A percentile compares a stretch with the other conserved stretches of the same genome.
phyloP scores from a whole-genome alignment of 2,888 invertebrate species.

The Argyresthia goedartella region DNA sequence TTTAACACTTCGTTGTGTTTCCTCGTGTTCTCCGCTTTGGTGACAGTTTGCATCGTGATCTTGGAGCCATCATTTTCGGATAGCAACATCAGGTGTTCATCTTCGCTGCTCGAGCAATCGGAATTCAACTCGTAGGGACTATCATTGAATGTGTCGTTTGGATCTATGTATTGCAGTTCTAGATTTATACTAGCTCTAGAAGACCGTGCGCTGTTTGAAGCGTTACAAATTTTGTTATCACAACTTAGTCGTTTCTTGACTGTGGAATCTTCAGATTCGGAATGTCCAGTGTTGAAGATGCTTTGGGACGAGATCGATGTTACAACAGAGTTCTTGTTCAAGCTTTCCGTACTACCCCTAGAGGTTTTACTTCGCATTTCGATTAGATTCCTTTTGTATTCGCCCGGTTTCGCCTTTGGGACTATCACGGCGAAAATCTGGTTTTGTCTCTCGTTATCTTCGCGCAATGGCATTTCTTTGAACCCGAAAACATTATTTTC shows the following conservation, averaged over 20 bases:
- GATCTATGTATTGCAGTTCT: conserved; percentile 52
- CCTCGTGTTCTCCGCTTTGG: conserved; percentile 26
- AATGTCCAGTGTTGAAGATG: conserved; percentile 41
- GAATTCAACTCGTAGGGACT: conserved; percentile 45
- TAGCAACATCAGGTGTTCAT: conserved; percentile 57
- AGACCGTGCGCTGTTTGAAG: conserved; percentile 38
- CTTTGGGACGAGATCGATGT: conserved; percentile 49
- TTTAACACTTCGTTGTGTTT: conserved; percentile 50
- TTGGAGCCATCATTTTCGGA: conserved; percentile 59
- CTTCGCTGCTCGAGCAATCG: conserved; percentile 61
- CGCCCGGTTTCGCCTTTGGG: conserved; percentile 43
- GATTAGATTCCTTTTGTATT: conserved; percentile 17
- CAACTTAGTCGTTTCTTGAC: conserved; percentile 56
- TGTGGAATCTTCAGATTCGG: conserved; percentile 56
- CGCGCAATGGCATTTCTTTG: conserved; percentile 42
- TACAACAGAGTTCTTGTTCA: conserved; percentile 38
- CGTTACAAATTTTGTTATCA: conserved; percentile 47
- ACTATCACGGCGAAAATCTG: conserved; percentile 65
- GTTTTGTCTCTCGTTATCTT: conserved; percentile 21
- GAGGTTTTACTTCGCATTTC: conserved; percentile 30
- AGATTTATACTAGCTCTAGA: conserved; percentile 53
- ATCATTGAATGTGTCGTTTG: conserved; percentile 33
- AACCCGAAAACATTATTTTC: conserved; percentile 58
- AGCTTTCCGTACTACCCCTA: conserved; percentile 43
- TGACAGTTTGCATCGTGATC: conserved; percentile 57